Percentiles rank a stretch among this genome's conserved stretches.
phyloP scores from a whole-genome alignment of 2,888 invertebrate species.

The Diaphora mendica region DNA sequence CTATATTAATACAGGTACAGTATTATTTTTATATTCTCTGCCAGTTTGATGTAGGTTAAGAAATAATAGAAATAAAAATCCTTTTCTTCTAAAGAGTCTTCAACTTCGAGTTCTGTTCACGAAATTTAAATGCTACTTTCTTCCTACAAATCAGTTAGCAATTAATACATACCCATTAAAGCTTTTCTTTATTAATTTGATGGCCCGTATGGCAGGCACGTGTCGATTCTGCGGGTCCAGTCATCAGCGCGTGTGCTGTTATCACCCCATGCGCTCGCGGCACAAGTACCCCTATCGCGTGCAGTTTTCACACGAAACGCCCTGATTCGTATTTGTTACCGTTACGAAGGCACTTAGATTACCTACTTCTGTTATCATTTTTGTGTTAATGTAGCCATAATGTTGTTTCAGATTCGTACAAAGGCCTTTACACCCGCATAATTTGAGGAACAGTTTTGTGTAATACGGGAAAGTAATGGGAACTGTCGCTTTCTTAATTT shows the following conservation, averaged over 20 bases:
- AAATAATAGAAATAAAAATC: no score
- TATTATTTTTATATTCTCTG: no score
- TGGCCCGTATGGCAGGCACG: slow-evolving; percentile 64
- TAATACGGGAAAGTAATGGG: neutral
- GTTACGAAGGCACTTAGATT: slow-evolving; percentile 29
- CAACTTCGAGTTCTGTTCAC: no score
- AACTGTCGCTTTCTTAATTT: neutral
- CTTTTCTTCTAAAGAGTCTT: no score
- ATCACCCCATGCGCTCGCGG: slow-evolving; percentile 68
- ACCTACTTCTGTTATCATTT: slow-evolving; percentile 24
- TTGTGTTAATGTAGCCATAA: slow-evolving; percentile 11
- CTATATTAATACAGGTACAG: no score
- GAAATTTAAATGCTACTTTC: neutral
- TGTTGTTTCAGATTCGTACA: slow-evolving; percentile 1
- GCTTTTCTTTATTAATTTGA: slow-evolving; percentile 45
- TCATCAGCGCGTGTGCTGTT: slow-evolving; percentile 50
- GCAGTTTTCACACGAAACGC: slow-evolving; percentile 73
- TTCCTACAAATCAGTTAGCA: neutral
- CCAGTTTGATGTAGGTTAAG: no score
- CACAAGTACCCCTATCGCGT: slow-evolving; percentile 74
- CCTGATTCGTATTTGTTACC: slow-evolving; percentile 50
- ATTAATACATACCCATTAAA: slow-evolving; percentile 15
- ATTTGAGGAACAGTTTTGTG: neutral
- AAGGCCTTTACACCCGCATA: slow-evolving; percentile 9
- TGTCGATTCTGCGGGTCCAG: slow-evolving; percentile 60